These are phyloP conservation scores for Nasua narica DNA, from an alignment of 2,797 vertebrate genomes.

Conservation along the genomic window DNA sequence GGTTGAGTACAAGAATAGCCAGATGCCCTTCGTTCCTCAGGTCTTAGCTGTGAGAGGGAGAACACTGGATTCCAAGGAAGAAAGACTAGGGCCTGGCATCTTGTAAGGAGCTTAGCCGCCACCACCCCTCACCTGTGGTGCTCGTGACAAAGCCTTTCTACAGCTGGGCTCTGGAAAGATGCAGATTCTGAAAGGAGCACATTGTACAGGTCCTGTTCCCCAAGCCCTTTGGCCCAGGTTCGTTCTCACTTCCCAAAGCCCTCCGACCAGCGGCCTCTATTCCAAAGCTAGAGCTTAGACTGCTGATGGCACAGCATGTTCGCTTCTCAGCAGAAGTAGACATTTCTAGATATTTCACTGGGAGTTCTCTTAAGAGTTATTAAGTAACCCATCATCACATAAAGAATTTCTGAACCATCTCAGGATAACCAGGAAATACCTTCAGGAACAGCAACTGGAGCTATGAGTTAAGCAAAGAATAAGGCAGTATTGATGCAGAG, in stretches of 20 bases:
- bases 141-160: background rate
- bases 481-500: background rate
- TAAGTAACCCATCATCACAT: background rate
- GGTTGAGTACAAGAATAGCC: background rate
- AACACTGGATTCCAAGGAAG: background rate
- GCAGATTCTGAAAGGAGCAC: background rate
- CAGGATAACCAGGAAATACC: background rate
- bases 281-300: background rate
- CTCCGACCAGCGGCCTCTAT: background rate
- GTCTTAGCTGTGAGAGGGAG: background rate
- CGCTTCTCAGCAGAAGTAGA: background rate
- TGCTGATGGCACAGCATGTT: background rate
- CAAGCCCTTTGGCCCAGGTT: background rate
- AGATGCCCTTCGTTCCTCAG: background rate
- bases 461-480: background rate
- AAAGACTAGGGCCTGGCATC: background rate
- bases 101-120: background rate
- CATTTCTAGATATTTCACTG: background rate
- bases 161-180: background rate
- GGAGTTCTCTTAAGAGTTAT: background rate
- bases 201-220: background rate
- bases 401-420: constrained; percentile 14
- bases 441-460: background rate
- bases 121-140: background rate
- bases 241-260: background rate